phyloP scores from a whole-genome alignment of 2,113 vertebrate species.

The Polyodon spathula region DNA sequence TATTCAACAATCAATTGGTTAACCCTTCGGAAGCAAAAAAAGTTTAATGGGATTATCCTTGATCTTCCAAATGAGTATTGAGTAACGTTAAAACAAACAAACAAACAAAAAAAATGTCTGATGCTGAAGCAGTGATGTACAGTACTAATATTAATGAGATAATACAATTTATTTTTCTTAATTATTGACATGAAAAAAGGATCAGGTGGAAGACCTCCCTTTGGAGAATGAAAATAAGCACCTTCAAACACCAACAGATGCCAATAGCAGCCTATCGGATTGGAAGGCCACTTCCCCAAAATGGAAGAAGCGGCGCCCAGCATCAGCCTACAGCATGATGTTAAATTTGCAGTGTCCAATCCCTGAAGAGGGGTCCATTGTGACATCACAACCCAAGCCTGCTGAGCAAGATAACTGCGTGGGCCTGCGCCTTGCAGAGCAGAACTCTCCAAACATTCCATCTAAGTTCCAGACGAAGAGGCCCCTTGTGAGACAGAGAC shows the following conservation, averaged over 20 bases:
- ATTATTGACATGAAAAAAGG: constrained; percentile 16
- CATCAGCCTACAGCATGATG: constrained; percentile 18
- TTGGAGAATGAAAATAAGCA: constrained; percentile 2
- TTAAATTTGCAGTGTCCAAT: constrained; percentile 12
- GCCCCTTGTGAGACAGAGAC: constrained; percentile 15
- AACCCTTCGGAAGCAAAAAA: too few relatives aligned
- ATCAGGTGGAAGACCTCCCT: constrained; percentile 7
- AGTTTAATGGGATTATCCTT: too few relatives aligned
- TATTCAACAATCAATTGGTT: too few relatives aligned
- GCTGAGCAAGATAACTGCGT: not conserved
- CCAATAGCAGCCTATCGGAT: not conserved
- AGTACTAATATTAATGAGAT: too few relatives aligned
- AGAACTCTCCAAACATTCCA: not conserved
- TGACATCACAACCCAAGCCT: not conserved
- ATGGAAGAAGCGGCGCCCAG: constrained; percentile 1
- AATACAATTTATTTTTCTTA: constrained; percentile 13
- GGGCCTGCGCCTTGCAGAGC: not conserved
- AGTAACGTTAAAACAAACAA: too few relatives aligned
- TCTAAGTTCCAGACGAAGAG: not conserved
- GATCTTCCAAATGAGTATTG: too few relatives aligned
- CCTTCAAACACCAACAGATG: not conserved
- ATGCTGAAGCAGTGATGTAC: too few relatives aligned
- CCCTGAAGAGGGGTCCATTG: constrained; percentile 7
- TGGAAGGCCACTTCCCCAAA: not conserved
- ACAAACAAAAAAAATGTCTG: too few relatives aligned